Evolutionary conservation across 2,888 invertebrate genomes (phyloP), one percentile per base, ranked within the genome.

Genomic region (Apomyelois bistriatella): DNA sequence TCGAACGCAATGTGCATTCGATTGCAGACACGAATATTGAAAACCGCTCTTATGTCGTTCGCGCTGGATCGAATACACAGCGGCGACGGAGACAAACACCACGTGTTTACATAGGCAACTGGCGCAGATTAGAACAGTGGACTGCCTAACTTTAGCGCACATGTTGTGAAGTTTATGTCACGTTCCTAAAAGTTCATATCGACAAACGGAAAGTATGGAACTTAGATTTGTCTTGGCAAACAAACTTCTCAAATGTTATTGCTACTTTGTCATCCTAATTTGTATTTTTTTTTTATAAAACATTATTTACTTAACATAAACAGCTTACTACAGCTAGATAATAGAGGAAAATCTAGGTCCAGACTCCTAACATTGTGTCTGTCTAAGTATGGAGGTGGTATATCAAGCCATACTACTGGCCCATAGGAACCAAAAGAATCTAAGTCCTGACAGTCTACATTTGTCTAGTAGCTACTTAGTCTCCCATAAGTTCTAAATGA

Each of bases 51-150:
- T 89, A 85, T 83, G 79, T 70, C 82, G 72, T 81, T 64, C 53
- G 57, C 74, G 61, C 58, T 84, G 69, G 67, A 83, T 82, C 71
- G 78, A 85, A 81, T 82, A 75, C 76, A 65, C 79, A 58, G 72
- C 74, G 77, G 59, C 76, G 63, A 61, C 52, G 58, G 63, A 58
- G 60, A 64, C 59, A 64, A 74, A 72, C 74, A 75, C 79, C 87
- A 86, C 86, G 85, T 89, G 89, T 87, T 86, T 83, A 80, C 79
- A 76, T 67, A 76, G 72, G 71, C 74, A 76, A 74, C 77, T 78
- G 72, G 73, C 76, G 75, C 68, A 78, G 79, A 79, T 81, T 82
- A 78, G 72, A 74, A 71, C 62, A 60, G 68, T 65, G 63, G 69
- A 72, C 69, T 72, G 72, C 64, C 74, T 71, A 79, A 78, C 78